These are phyloP conservation scores for Notolabrus celidotus DNA, from an alignment of 2,797 vertebrate species.

Conservation along the genomic window DNA sequence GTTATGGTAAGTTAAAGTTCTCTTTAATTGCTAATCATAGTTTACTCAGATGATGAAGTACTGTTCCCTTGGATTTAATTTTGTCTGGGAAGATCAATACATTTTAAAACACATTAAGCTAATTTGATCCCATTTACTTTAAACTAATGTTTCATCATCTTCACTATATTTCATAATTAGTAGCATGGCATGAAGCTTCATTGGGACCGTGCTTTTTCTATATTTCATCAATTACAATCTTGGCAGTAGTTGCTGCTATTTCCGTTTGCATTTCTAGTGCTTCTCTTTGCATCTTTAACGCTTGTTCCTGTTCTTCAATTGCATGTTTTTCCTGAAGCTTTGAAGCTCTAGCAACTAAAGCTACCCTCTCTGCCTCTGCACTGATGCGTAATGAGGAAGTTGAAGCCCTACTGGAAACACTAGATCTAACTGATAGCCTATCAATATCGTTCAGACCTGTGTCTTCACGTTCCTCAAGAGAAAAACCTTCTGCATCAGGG, in stretches of 20 bases:
- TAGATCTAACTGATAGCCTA: background rate
- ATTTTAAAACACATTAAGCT: conserved; percentile 73
- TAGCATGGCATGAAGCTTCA: conserved; percentile 52
- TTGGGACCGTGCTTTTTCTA: conserved; percentile 25
- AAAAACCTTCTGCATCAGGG: background rate
- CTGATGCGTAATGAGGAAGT: background rate
- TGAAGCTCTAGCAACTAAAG: background rate
- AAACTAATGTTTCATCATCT: conserved; percentile 21
- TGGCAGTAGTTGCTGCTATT: background rate
- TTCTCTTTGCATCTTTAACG: too few relatives aligned
- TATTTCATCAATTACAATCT: background rate
- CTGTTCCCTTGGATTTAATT: conserved; percentile 58
- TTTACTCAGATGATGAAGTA: conserved; percentile 55
- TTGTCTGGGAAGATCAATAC: conserved; percentile 66
- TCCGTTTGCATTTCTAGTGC: too few relatives aligned
- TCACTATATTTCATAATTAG: conserved; percentile 53
- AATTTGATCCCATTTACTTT: conserved; percentile 59
- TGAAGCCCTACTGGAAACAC: background rate
- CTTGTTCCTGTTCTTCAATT: background rate
- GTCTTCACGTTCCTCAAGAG: background rate
- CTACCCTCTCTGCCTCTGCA: background rate
- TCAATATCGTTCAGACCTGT: background rate
- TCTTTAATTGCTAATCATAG: conserved; percentile 36
- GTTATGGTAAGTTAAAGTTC: conserved; percentile 36
- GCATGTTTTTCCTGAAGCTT: conserved; percentile 1